Conservation (phyloP, 2,113 vertebrate genomes). For the Sphaerodactylus townsendi region DNA sequence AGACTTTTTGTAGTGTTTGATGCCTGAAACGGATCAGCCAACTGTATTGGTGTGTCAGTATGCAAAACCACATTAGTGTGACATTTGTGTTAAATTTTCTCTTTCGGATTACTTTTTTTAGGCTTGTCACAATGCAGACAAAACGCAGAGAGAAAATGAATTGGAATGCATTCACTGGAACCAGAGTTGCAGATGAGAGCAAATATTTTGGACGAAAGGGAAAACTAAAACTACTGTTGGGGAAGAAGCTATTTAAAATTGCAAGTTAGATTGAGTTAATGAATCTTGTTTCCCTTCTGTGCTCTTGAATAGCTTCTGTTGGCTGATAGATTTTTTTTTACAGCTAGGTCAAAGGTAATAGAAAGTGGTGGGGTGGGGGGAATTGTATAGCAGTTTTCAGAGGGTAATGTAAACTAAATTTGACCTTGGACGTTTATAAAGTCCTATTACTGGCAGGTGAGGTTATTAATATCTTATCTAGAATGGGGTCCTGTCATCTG, state of each 20-base stretch:
- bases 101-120: neutral
- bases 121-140: neutral
- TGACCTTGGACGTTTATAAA: neutral
- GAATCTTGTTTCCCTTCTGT: neutral
- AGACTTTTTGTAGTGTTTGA: neutral
- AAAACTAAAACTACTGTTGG: neutral
- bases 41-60: neutral
- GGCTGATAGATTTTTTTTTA: neutral
- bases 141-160: slow-evolving; percentile 14
- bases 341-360: neutral
- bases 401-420: neutral
- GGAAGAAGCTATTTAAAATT: neutral
- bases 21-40: neutral
- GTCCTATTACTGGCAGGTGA: neutral
- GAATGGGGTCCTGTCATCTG: neutral
- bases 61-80: neutral
- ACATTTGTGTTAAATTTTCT: slow-evolving; percentile 9
- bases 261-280: neutral
- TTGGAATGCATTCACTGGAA: slow-evolving; percentile 21
- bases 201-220: neutral
- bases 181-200: slow-evolving; percentile 17
- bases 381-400: neutral
- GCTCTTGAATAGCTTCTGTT: neutral
- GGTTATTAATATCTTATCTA: neutral
- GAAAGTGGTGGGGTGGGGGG: neutral